Conservation (phyloP, 2,113 vertebrate species). For the Rafetus swinhoei region DNA sequence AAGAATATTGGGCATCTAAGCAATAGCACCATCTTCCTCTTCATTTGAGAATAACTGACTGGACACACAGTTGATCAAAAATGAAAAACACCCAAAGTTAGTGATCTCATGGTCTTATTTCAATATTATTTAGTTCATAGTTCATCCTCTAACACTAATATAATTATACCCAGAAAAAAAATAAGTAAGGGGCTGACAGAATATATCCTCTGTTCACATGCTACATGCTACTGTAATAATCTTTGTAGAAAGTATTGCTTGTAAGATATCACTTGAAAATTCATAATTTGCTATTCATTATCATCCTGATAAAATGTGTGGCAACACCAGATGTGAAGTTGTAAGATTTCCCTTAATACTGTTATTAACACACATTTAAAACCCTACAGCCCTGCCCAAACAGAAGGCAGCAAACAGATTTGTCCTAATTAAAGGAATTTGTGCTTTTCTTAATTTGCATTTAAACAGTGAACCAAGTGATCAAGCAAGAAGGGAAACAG, state of each 20-base stretch:
- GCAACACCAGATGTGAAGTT: neutral
- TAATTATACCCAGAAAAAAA: neutral
- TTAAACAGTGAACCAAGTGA: neutral
- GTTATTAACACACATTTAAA: neutral
- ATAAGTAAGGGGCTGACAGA: neutral
- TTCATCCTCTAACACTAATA: neutral
- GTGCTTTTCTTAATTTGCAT: neutral
- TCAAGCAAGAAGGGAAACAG: neutral
- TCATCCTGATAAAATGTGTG: neutral
- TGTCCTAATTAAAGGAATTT: neutral
- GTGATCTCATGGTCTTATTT: neutral
- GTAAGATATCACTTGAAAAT: neutral
- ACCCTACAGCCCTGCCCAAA: neutral
- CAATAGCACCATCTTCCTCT: neutral
- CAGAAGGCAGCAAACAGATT: neutral
- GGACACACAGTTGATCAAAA: neutral
- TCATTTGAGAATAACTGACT: neutral
- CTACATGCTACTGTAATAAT: neutral
- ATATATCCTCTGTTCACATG: neutral
- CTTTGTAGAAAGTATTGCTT: neutral
- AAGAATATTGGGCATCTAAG: neutral
- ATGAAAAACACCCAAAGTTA: neutral
- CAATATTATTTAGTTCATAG: neutral
- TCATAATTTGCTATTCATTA: neutral
- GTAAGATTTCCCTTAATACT: neutral